These are phyloP conservation scores for Atethmia centrago DNA, from an alignment of 2,888 invertebrate species.

Conservation along the genomic window DNA sequence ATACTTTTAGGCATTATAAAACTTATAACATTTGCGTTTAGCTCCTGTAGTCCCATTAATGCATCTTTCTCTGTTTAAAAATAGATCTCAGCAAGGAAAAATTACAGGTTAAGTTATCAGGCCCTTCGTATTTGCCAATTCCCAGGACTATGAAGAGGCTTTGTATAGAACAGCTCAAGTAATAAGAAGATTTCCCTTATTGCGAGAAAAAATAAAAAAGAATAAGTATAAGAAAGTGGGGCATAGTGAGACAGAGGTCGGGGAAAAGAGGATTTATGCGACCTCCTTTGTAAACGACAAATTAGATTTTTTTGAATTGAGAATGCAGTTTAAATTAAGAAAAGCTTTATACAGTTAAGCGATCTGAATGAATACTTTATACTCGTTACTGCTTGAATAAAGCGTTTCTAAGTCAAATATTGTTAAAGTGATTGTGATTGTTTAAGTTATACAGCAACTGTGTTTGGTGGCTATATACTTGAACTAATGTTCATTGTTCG, in stretches of 20 bases:
- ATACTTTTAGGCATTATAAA: too few relatives aligned
- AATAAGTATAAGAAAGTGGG: constrained; percentile 3
- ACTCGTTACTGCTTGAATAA: constrained; percentile 23
- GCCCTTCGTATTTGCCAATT: background rate
- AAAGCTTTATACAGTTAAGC: constrained; percentile 45
- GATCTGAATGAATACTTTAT: constrained; percentile 13
- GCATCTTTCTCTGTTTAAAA: too few relatives aligned
- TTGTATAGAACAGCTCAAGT: background rate
- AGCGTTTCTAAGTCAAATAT: background rate
- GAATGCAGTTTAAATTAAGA: constrained; percentile 60
- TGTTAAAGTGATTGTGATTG: too few relatives aligned
- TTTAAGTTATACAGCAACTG: constrained; percentile 9
- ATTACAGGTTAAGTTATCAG: background rate
- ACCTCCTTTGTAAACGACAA: constrained; percentile 48
- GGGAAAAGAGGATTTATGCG: constrained; percentile 29
- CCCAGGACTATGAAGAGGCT: background rate
- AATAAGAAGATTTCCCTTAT: background rate
- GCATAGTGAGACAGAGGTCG: constrained; percentile 9
- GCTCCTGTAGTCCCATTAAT: too few relatives aligned
- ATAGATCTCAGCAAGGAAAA: too few relatives aligned
- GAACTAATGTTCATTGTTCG: background rate
- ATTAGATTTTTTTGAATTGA: constrained; percentile 64
- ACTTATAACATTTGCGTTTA: too few relatives aligned
- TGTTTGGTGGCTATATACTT: background rate
- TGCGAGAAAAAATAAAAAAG: background rate